Evolutionary conservation across 1,140 invertebrate species (phyloP).

Genomic region (Leptinotarsa defecta): DNA sequence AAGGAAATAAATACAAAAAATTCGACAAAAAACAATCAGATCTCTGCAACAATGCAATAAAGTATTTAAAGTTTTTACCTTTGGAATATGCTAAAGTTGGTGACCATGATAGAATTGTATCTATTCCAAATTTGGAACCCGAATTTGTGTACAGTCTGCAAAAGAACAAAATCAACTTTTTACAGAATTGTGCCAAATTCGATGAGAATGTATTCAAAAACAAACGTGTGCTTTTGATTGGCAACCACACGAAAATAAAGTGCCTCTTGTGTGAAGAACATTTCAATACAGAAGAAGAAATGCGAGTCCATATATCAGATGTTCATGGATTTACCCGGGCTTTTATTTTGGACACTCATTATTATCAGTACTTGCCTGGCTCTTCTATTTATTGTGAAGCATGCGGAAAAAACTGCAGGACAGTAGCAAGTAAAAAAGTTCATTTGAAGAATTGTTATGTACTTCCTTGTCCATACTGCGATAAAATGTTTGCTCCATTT

Average conservation of each 20-base stretch:
- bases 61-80: neutral
- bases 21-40: neutral
- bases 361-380: neutral
- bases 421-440: neutral
- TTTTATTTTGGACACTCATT: neutral
- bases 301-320: neutral
- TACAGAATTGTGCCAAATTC: neutral
- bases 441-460: slow-evolving; percentile 4
- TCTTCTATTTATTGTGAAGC: neutral
- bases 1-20: neutral
- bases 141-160: neutral
- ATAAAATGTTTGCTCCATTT: neutral
- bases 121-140: neutral
- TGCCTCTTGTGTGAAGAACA: neutral
- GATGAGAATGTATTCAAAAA: neutral
- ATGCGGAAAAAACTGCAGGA: neutral
- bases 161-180: neutral
- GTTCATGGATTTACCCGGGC: neutral
- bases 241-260: neutral
- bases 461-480: neutral
- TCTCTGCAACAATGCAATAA: neutral
- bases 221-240: slow-evolving; percentile 2
- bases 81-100: neutral
- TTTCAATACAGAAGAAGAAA: neutral
- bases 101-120: neutral